phyloP scores from a whole-genome alignment of 2,113 vertebrate species.

The Gavialis gangeticus region DNA sequence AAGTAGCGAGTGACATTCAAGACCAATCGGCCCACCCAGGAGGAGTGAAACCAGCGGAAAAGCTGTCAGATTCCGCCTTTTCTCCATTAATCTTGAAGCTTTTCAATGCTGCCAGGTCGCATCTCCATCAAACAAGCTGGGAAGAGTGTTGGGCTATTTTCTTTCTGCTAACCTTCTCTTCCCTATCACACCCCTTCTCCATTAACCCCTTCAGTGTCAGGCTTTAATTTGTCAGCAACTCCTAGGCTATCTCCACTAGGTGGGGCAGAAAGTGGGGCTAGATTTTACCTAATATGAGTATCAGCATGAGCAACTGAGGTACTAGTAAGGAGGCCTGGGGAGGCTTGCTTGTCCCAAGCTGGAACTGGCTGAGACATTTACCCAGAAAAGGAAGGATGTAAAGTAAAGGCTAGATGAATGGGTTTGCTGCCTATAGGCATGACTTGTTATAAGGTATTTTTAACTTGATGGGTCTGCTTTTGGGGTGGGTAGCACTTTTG shows the following conservation, averaged over 20 bases:
- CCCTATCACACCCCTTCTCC: slow-evolving; percentile 68
- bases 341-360: not conserved
- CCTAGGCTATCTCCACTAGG: not conserved
- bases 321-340: not conserved
- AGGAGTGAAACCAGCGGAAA: slow-evolving; percentile 93
- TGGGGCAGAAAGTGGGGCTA: not conserved
- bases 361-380: not conserved
- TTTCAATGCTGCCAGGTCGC: slow-evolving; percentile 95
- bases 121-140: slow-evolving; percentile 94
- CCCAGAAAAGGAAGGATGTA: not conserved
- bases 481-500: not conserved
- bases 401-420: not conserved
- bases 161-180: slow-evolving; percentile 76
- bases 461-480: not conserved
- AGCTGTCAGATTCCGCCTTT: slow-evolving; percentile 94
- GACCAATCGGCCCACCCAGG: slow-evolving; percentile 98
- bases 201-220: slow-evolving; percentile 83
- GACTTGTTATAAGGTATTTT: not conserved
- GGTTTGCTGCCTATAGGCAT: not conserved
- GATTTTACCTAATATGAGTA: not conserved
- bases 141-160: slow-evolving; percentile 76
- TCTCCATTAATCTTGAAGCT: slow-evolving; percentile 97
- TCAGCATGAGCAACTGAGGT: not conserved
- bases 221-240: not conserved
- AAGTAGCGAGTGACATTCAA: slow-evolving; percentile 99